phyloP scores from a whole-genome alignment of 1,140 invertebrate genomes.

The Carposina sasakii region DNA sequence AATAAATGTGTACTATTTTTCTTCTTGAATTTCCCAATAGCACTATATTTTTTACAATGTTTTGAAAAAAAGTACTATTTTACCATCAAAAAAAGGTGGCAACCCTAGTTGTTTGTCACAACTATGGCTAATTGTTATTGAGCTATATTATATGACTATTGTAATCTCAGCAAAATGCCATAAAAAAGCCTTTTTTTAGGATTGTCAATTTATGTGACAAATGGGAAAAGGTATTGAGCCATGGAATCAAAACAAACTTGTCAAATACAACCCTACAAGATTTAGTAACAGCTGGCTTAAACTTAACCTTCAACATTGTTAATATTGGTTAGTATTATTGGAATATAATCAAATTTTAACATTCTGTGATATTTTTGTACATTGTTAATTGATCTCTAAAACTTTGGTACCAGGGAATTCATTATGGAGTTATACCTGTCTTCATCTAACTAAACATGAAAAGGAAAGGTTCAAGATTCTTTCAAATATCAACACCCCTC shows the following conservation, averaged over 20 bases:
- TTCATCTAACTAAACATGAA: slow-evolving; percentile 89
- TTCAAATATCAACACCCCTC: slow-evolving; percentile 85
- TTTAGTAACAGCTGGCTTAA: slow-evolving; percentile 64
- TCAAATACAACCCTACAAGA: slow-evolving; percentile 60
- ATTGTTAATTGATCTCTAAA: slow-evolving; percentile 24
- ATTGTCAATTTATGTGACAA: slow-evolving; percentile 76
- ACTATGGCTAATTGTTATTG: no score
- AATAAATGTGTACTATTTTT: no score
- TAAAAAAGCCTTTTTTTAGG: no score
- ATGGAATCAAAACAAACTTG: slow-evolving; percentile 77
- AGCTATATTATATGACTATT: no score
- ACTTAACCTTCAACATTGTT: slow-evolving; percentile 67
- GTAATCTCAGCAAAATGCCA: no score
- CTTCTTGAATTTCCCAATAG: no score
- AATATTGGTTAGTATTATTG: slow-evolving; percentile 54
- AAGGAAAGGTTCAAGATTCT: slow-evolving; percentile 87
- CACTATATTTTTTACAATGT: no score
- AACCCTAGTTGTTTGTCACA: no score
- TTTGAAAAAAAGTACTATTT: no score
- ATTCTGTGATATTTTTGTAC: background rate
- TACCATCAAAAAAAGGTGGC: no score
- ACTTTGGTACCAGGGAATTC: slow-evolving; percentile 73
- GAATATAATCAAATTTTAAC: background rate
- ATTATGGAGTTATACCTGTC: slow-evolving; percentile 80
- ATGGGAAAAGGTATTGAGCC: slow-evolving; percentile 80